These are phyloP conservation scores for Eupithecia inturbata DNA, from an alignment of 2,888 invertebrate species.

Conservation along the genomic window DNA sequence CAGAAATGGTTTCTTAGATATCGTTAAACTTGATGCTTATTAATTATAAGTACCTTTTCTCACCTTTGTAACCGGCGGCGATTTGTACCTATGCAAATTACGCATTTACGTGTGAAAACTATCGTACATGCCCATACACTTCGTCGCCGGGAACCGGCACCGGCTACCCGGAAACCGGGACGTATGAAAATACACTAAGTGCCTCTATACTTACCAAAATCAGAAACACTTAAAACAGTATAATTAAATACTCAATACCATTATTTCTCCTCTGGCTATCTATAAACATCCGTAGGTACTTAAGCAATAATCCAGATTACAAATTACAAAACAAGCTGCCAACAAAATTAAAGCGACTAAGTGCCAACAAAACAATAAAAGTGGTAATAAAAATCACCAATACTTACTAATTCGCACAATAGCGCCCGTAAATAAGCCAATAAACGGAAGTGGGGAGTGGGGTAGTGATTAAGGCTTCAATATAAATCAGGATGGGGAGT, in stretches of 20 bases:
- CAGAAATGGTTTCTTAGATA: too few relatives aligned
- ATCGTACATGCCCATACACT: too few relatives aligned
- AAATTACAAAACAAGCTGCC: slow-evolving; percentile 15
- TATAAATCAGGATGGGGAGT: slow-evolving; percentile 45
- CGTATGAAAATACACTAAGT: too few relatives aligned
- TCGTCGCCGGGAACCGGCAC: too few relatives aligned
- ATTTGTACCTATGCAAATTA: too few relatives aligned
- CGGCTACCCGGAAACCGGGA: too few relatives aligned
- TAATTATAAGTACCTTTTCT: too few relatives aligned
- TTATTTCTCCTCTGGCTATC: neutral
- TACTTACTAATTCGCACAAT: slow-evolving; percentile 47
- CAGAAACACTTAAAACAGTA: neutral
- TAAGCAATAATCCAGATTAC: neutral
- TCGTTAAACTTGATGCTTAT: too few relatives aligned
- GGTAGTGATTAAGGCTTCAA: slow-evolving; percentile 46
- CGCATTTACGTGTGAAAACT: too few relatives aligned
- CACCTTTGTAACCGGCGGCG: too few relatives aligned
- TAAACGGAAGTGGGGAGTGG: slow-evolving; percentile 25
- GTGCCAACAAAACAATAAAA: slow-evolving; percentile 30
- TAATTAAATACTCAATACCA: neutral
- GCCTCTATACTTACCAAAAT: too few relatives aligned
- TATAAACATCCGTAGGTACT: neutral
- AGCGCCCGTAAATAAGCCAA: slow-evolving; percentile 51
- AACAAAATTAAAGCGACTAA: slow-evolving; percentile 15
- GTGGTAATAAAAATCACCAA: slow-evolving; percentile 31